Evolutionary conservation across 2,113 vertebrate genomes (phyloP).

Genomic region (Thunnus thynnus): DNA sequence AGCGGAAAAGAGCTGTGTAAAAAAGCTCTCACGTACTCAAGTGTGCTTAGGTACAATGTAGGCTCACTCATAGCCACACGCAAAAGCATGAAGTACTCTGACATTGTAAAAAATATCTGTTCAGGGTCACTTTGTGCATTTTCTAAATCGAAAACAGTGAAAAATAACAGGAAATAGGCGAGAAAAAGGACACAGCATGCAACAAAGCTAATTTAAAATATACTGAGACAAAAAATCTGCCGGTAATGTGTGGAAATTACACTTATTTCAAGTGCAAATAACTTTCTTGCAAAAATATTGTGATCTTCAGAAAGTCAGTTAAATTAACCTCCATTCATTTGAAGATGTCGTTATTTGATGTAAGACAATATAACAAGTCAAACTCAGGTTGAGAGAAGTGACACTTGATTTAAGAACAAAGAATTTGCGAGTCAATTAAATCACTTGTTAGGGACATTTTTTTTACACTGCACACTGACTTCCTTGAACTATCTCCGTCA

Average conservation of each 20-base stretch:
- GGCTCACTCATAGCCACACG: background rate
- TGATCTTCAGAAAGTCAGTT: background rate
- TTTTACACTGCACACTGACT: background rate
- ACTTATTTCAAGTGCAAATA: background rate
- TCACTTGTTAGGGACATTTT: conserved; percentile 5
- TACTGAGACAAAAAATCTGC: background rate
- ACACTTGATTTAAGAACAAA: background rate
- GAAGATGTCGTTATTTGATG: background rate
- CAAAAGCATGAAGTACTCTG: conserved; percentile 8
- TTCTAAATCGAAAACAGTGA: background rate
- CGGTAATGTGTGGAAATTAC: background rate
- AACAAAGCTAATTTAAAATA: conserved; percentile 7
- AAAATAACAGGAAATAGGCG: background rate
- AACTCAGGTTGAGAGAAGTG: background rate
- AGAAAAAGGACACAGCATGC: background rate
- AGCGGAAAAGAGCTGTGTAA: conserved; percentile 22
- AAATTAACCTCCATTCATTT: background rate
- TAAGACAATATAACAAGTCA: background rate
- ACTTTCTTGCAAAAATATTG: background rate
- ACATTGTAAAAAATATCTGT: background rate
- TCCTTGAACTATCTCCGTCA: conserved; percentile 21
- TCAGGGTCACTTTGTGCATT: conserved; percentile 29
- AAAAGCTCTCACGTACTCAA: conserved; percentile 22
- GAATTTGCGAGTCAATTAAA: conserved; percentile 22
- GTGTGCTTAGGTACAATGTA: conserved; percentile 23